Base-by-base conservation (phyloP, 2,888 invertebrate species). In the Amiota communis region DNA sequence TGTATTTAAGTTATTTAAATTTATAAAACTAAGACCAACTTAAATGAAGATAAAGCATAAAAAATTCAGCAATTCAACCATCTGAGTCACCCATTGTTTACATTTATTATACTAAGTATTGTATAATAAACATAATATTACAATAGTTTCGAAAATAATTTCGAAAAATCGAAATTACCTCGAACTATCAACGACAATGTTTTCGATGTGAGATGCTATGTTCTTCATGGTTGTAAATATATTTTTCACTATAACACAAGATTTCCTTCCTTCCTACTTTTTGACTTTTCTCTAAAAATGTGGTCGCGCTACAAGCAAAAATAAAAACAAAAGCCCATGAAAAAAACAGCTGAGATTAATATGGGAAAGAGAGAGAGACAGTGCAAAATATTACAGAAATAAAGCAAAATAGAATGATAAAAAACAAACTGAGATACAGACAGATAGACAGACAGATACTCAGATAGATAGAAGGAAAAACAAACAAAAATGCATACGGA, bases 111-210 rank as follows among this genome's bases (percentile, higher is more conserved):
- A 79, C 36, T 36, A 36, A 6, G 36, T 36, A 36, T 2, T 36
- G 6, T 36, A 36, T 6, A 6, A 36, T 2, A 36, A 36, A 36
- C 36, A 36, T 0, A 36, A 36, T 36, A 36, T 13, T 15, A 53
- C 13, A 13, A 8, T 53, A 13, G 53, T 59, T 59, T 59, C 59
- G 59, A 59, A 59, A 80, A 78, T 84, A 80, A 84, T 85, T 85
- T 79, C 82, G 80, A 84, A 36, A 36, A 82, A 79, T 81, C 77
- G 77, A 80, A 85, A 79, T 81, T 80, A 77, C 79, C 78, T 77
- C 79, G 78, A 76, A 69, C 77, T 51, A 46, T 51, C 51, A 17
- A 47, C 67, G 36, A 36, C 3, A 6, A 6, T 36, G 36, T 36
- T 36, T 36, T 36, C 8, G 36, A 36, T 36, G 2, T 36, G 36